Base-by-base conservation (phyloP, 2,797 vertebrate species). In the Takifugu rubripes region DNA sequence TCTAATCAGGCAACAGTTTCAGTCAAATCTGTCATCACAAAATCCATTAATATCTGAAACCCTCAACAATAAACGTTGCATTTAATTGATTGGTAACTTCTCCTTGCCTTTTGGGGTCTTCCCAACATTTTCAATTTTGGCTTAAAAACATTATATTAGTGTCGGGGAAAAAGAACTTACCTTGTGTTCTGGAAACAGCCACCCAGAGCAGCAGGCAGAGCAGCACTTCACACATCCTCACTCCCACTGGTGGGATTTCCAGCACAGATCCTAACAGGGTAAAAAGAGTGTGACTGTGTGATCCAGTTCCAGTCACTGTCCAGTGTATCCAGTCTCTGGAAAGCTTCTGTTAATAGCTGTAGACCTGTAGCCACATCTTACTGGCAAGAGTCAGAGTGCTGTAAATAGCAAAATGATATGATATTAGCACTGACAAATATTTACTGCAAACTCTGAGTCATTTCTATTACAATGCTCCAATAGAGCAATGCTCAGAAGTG, bases 181-280 rank as follows among this genome's bases (percentile, higher is more conserved):
- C 88, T 83, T 76, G 71, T 0, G 75, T 71, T 16, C 14, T 57
- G 62, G 68, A 64, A 12, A 85, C 56, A 49, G 72, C 24, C 0
- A 71, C 49, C 76, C 84, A 90, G 21, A 90, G 77, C 57, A 85
- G 79, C 76, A 91, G 65, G 58, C 67, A 68, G 47, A 14, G 54
- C 48, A 42, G 70, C 36, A 40, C 68, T 54, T 70, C 70, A 72
- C 70, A 72, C 91, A 92, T 92, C 36, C 14, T 14, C 25, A 77
- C 79, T 70, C 62, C 68, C 82, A 54, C 27, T 16, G 44, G 52
- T 58, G 45, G 56, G 56, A 12, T 61, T 27, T 49, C 47, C 10
- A 11, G n/a, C 47, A 46, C 56, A 52, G 7, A 47, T 7, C 44
- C 27, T 12, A 5, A 49, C 44, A 26, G 26, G 17, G 8, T 31